A percentile compares a stretch with the other conserved stretches of the same genome.
Evolutionary conservation across 2,797 vertebrate species (phyloP).

Genomic region (Discoglossus pictus): DNA sequence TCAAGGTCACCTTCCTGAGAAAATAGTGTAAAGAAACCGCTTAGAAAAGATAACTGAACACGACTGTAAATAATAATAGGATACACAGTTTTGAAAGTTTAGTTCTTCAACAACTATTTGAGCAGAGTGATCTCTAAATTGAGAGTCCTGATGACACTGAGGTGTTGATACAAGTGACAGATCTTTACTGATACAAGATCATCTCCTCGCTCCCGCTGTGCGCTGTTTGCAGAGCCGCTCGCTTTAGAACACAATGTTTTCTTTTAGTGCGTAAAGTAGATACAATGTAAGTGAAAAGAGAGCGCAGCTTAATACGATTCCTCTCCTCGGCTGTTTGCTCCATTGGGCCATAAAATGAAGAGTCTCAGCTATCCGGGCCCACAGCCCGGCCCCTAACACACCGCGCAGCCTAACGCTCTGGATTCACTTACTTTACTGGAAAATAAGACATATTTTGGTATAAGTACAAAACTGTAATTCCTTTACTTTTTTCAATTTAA

Average conservation of each 20-base stretch:
- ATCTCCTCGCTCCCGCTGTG: not conserved
- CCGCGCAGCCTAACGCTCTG: not conserved
- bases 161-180: slow-evolving; percentile 8
- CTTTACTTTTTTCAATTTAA: too few relatives aligned
- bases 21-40: too few relatives aligned
- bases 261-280: slow-evolving; percentile 20
- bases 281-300: slow-evolving; percentile 5
- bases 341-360: slow-evolving; percentile 24
- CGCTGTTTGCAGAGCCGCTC: not conserved
- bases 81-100: too few relatives aligned
- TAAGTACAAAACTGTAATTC: too few relatives aligned
- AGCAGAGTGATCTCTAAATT: too few relatives aligned
- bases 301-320: slow-evolving; percentile 7
- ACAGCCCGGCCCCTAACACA: not conserved
- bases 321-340: slow-evolving; percentile 7
- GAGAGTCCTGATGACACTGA: too few relatives aligned
- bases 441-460: too few relatives aligned
- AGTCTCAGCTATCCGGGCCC: slow-evolving; percentile 4
- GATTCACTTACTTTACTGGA: not conserved
- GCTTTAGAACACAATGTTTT: slow-evolving; percentile 18
- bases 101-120: too few relatives aligned
- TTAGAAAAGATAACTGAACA: too few relatives aligned
- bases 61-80: too few relatives aligned
- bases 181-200: slow-evolving; percentile 14
- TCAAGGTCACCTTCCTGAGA: too few relatives aligned